Evolutionary conservation across 2,888 invertebrate genomes (phyloP), one percentile per base, ranked within the genome.

Genomic region (Prenolepis imparis): DNA sequence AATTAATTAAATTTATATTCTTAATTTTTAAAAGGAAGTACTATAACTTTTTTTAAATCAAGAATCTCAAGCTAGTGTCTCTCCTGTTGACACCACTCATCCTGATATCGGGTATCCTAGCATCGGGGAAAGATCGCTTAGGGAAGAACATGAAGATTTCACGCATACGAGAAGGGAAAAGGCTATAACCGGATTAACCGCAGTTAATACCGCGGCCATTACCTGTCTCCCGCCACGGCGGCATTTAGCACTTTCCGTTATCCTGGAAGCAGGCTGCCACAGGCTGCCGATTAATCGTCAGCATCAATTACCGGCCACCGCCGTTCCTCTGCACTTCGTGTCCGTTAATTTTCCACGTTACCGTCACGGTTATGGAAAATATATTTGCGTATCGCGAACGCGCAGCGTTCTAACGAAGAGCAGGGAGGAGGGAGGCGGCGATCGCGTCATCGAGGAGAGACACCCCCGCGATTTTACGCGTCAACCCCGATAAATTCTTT

Each of bases 111-210:
- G 41, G n/a, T 21, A 21, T 32, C n/a, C 12, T 1, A 32, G 4
- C 39, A 41, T 55, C 18, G 9, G 12, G 3, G 44, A 64, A 64
- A 64, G 24, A 52, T 75, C 63, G 24, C 3, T n/a, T n/a, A n/a
- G 2, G 1, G 8, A 12, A 36, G 24, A 52, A n/a, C 55, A 8
- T 24, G 18, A 52, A 75, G 18, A 52, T 78, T 67, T 67, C 28
- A 59, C 32, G 21, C 44, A n/a, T 6, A 28, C 3, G 15, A 24
- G 0, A 41, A 11, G 21, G 41, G 18, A 3, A 3, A 18, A 28
- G 24, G 21, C 32, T 61, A 18, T 87, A 88, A 90, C 57, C 36
- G 32, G 66, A 83, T 89, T 89, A 89, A 83, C 61, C 68, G 48
- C 28, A 83, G 78, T 82, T 84, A 85, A 83, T 75, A 75, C 24